phyloP scores from a whole-genome alignment of 1,140 invertebrate genomes.

The Drosophila tsacasi region DNA sequence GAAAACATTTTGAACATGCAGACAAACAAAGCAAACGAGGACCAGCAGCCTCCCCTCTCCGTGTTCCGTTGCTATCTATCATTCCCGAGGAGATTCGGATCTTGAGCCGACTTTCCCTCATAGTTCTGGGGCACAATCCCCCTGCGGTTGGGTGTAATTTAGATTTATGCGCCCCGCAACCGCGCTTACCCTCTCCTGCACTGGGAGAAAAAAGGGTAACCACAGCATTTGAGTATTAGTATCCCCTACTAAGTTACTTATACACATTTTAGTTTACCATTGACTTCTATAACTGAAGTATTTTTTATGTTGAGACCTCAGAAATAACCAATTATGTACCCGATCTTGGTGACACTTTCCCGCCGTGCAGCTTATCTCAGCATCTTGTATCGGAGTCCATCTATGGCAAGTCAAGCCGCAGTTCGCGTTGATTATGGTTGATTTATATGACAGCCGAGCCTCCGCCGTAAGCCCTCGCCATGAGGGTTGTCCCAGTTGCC shows the following conservation, averaged over 20 bases:
- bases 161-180: slow-evolving; percentile 67
- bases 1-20: slow-evolving; percentile 56
- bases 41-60: slow-evolving; percentile 30
- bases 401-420: slow-evolving; percentile 58
- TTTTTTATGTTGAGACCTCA: neutral
- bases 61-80: slow-evolving; percentile 28
- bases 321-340: neutral
- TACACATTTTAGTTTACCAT: neutral
- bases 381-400: slow-evolving; percentile 52
- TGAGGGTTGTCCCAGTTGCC: slow-evolving; percentile 51
- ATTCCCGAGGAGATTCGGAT: slow-evolving; percentile 57
- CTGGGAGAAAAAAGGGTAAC: slow-evolving; percentile 4
- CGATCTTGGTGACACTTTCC: neutral
- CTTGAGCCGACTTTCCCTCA: slow-evolving; percentile 58
- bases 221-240: neutral
- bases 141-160: slow-evolving; percentile 71
- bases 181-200: slow-evolving; percentile 9
- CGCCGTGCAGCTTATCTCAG: slow-evolving; percentile 30
- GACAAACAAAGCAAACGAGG: slow-evolving; percentile 45
- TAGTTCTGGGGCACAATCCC: slow-evolving; percentile 50
- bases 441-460: slow-evolving; percentile 69
- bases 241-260: too few relatives aligned
- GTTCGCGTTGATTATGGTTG: slow-evolving; percentile 78
- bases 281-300: neutral
- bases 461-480: slow-evolving; percentile 25